Evolutionary conservation across 2,888 invertebrate genomes (phyloP), one percentile per base, ranked within the genome.

Genomic region (Acrocyrtus sp.): DNA sequence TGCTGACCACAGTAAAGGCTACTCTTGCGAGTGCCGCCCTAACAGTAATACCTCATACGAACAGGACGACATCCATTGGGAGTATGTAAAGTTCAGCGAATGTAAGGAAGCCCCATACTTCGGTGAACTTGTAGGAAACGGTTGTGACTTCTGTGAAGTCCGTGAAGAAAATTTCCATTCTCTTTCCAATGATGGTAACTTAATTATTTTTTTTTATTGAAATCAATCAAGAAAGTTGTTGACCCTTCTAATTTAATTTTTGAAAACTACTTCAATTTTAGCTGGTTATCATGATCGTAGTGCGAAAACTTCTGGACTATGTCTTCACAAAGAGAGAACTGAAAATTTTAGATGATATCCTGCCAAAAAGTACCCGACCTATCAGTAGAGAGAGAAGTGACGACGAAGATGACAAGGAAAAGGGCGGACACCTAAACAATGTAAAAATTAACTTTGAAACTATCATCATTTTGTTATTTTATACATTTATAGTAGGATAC

Each of bases 101-200:
- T 58, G 58, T 21, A 47, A 58, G 19, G 19, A 5, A 3, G 58
- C 41, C 24, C 63, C 63, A n/a, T 51, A 41, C 26, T 17, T 50
- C 21, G 68, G 50, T 3, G 19, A 21, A 0, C 34, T 60, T 21
- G 41, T 56, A 1, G 57, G 58, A 3, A 29, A n/a, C 3, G 60
- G 58, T 6, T 51, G 63, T 53, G 26, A 3, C 15, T 51, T 53
- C 17, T 39, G 84, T 88, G 77, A 87, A 82, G 60, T 86, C 86
- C 26, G 85, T 87, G 82, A 87, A 87, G 79, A 78, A 82, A 26
- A 87, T 87, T 39, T 87, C 88, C 29, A 88, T 88, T 68, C 82
- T 85, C 60, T 89, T 88, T 83, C 88, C 88, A 15, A 82, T 89
- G 67, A 87, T 89, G 88, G 88, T 88, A 77, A 82, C 84, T 81